Conservation (phyloP, 2,888 invertebrate species). For the Eristalis arbustorum region DNA sequence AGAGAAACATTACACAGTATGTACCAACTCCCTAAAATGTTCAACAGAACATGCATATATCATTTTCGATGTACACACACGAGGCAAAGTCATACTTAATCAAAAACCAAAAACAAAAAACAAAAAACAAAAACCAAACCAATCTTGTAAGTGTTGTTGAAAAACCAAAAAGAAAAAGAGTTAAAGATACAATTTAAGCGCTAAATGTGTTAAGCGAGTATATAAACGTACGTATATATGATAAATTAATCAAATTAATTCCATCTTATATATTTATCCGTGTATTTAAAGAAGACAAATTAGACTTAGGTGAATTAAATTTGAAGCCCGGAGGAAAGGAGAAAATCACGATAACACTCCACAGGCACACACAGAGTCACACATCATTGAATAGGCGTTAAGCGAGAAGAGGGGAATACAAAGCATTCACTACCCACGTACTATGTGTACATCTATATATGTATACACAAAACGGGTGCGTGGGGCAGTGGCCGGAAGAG, state of each 20-base stretch:
- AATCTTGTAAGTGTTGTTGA: slow-evolving; percentile 42
- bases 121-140: neutral
- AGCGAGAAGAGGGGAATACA: no score
- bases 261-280: slow-evolving; percentile 9
- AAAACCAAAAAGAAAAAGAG: neutral
- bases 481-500: no score
- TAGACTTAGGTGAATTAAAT: slow-evolving; percentile 19
- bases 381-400: neutral
- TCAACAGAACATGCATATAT: neutral
- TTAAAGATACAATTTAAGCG: slow-evolving; percentile 18
- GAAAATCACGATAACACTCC: neutral
- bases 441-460: no score
- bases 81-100: neutral
- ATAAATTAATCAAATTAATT: slow-evolving; percentile 23
- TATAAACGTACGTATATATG: neutral
- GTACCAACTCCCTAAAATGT: neutral
- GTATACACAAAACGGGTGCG: no score
- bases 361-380: neutral
- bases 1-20: no score
- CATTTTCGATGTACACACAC: slow-evolving; percentile 18
- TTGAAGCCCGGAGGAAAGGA: no score
- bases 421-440: no score
- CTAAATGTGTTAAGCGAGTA: slow-evolving; percentile 3
- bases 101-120: neutral
- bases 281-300: neutral